phyloP scores from a whole-genome alignment of 2,797 vertebrate species.

The Oceanodroma leucorhoa region DNA sequence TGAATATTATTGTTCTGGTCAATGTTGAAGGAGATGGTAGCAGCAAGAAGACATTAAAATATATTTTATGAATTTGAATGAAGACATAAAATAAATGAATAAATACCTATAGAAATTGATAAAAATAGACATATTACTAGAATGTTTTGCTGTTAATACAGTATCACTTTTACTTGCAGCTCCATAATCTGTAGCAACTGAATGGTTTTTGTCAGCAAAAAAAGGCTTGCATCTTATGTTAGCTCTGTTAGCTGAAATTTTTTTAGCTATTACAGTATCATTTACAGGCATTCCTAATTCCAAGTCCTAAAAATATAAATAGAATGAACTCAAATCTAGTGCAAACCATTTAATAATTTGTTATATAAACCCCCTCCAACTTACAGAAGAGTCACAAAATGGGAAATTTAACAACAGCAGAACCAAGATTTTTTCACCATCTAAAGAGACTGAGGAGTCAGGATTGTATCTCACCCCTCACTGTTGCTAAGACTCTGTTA shows the following conservation, averaged over 20 bases:
- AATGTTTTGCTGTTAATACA: background rate
- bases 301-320: background rate
- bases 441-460: background rate
- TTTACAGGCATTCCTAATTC: background rate
- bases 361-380: background rate
- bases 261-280: background rate
- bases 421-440: background rate
- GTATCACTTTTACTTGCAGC: background rate
- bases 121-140: background rate
- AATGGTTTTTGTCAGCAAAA: background rate
- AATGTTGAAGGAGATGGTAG: background rate
- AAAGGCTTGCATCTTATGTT: background rate
- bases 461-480: background rate
- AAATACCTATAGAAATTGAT: background rate
- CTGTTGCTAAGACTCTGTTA: background rate
- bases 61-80: background rate
- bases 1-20: background rate
- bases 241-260: background rate
- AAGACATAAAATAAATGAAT: background rate
- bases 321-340: background rate
- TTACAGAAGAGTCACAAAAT: background rate
- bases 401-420: background rate
- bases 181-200: background rate
- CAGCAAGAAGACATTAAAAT: background rate
- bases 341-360: background rate